Conservation (phyloP, 23 tunicate species). For the Ascidia mentula region DNA sequence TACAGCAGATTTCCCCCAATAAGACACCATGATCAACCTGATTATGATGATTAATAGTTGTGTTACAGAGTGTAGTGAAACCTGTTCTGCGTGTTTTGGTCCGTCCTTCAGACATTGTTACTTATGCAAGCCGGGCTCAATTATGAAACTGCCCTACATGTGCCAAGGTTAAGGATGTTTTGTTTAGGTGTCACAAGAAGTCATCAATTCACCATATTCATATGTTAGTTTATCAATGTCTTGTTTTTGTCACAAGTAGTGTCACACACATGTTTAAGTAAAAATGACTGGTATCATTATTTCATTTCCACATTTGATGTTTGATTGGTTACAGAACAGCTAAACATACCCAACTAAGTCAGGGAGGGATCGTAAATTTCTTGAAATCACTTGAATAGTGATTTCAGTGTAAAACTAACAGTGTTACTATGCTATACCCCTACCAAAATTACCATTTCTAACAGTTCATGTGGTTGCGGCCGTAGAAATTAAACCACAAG, state of each 20-base stretch:
- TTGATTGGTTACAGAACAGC: too few species aligned
- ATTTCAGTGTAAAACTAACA: too few species aligned
- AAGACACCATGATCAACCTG: constrained; percentile 17
- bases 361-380: too few species aligned
- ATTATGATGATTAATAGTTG: constrained; percentile 22
- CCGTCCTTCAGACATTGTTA: constrained; percentile 64
- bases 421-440: constrained; percentile 70
- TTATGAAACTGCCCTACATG: constrained; percentile 82
- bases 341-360: too few species aligned
- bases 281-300: too few species aligned
- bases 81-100: constrained; percentile 69
- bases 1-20: neutral
- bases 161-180: constrained; percentile 94
- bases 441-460: constrained; percentile 60
- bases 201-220: too few species aligned
- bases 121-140: constrained; percentile 63
- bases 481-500: neutral
- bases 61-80: constrained; percentile 57
- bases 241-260: too few species aligned
- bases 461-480: neutral
- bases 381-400: too few species aligned
- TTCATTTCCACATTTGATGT: too few species aligned
- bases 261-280: too few species aligned
- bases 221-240: too few species aligned
- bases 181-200: too few species aligned